These are phyloP conservation scores for Gorsachius magnificus DNA, from an alignment of 2,797 vertebrate species.

Conservation along the genomic window DNA sequence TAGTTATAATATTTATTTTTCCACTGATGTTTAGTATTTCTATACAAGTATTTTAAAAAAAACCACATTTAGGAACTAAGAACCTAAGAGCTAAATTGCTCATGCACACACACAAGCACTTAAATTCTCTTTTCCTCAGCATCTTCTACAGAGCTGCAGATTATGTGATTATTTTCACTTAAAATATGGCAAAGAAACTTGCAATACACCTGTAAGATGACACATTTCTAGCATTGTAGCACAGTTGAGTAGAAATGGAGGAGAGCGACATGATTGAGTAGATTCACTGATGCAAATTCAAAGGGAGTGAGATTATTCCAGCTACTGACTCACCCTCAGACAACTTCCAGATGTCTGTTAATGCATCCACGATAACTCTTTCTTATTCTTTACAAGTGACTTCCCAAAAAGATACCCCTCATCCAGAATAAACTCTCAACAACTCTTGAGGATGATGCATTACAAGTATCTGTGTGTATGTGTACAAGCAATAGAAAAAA, in stretches of 20 bases:
- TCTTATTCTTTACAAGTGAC: neutral
- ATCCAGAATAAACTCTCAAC: neutral
- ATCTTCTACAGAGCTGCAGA: neutral
- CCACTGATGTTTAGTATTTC: neutral
- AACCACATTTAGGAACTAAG: neutral
- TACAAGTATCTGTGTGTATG: neutral
- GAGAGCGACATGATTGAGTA: neutral
- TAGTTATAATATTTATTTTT: neutral
- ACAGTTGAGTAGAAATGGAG: neutral
- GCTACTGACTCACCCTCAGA: neutral
- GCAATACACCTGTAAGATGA: neutral
- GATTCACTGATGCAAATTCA: neutral
- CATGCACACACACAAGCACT: too few relatives aligned
- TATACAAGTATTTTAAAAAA: neutral
- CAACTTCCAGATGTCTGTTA: neutral
- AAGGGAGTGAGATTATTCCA: neutral
- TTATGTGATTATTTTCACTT: neutral
- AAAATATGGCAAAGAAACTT: neutral
- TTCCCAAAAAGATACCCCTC: neutral
- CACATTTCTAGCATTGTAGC: neutral
- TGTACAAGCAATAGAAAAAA: neutral
- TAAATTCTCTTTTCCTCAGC: neutral
- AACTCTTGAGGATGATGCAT: neutral
- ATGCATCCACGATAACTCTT: neutral
- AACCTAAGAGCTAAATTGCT: neutral